Base-by-base conservation (phyloP, 2,113 vertebrate species). In the Elachura formosa region DNA sequence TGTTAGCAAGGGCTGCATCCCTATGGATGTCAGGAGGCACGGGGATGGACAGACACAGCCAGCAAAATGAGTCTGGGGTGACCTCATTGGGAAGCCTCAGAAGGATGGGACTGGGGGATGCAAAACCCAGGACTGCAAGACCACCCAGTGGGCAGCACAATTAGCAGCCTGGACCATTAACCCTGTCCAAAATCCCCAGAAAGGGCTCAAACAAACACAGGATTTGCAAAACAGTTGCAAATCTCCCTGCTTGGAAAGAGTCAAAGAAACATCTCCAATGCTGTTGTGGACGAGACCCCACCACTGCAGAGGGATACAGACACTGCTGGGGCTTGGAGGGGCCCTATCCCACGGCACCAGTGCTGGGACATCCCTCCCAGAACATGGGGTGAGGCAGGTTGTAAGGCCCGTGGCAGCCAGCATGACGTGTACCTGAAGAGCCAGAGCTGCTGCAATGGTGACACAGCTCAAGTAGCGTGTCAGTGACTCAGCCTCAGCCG, bases 371-470 rank as follows among this genome's bases (percentile, higher is more conserved):
- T 20, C 41, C 34, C 40, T 83, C 45, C 72, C 54, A 51, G 45
- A 87, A 33, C 0, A 0, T 6, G 19, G 5, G 34, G 18, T 5
- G 2, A 80, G 49, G 63, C 41, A 76, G 15, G 40, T 25, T 83
- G 40, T 36, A 31, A 64, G 54, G 40, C 58, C 72, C 45, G 5
- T 61, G 4, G 2, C 87, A 83, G 38, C 58, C 76, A 77, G 26
- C 15, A 1, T 5, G 67, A 55, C 0, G 1, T n/a, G 73, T 4
- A 17, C 12, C 61, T 17, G 28, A 64, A 3, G 23, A 75, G 1
- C 64, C 51, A 18, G 56, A 25, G 62, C 58, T 89, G 66, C 90
- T 78, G 66, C 11, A 62, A 29, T 21, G 58, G 33, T 17, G 76
- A 86, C 62, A 78, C 80, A 88, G 94, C 87, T 92, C 62, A 24